A percentile compares a stretch with the other conserved stretches of the same genome.
Evolutionary conservation across 1,140 invertebrate species (phyloP).

Genomic region (Tetraneura akinire): DNA sequence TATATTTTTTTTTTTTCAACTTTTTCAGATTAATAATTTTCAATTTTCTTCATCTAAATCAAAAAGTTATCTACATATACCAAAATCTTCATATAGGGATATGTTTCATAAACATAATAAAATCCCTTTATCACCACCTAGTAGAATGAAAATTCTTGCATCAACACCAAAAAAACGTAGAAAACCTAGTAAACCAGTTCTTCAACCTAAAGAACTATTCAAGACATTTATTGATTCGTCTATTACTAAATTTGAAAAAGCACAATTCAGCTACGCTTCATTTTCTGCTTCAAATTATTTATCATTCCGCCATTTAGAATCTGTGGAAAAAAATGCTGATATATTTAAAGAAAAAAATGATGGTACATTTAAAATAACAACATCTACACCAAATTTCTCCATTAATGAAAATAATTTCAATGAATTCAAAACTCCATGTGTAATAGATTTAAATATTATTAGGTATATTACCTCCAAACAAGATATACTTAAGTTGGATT

Average conservation of each 20-base stretch:
- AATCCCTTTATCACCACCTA: slow-evolving; percentile 35
- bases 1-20: too few relatives aligned
- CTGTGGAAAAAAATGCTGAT: slow-evolving; percentile 17
- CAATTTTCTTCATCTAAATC: slow-evolving; percentile 19
- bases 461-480: too few relatives aligned
- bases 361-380: too few relatives aligned
- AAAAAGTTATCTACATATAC: slow-evolving; percentile 28
- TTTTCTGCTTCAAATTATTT: slow-evolving; percentile 38
- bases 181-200: neutral
- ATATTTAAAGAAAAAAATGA: slow-evolving; percentile 11
- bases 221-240: slow-evolving; percentile 36
- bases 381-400: neutral
- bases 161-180: too few relatives aligned
- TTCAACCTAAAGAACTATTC: slow-evolving; percentile 38
- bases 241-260: slow-evolving; percentile 36
- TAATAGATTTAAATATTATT: neutral
- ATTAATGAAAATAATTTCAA: neutral
- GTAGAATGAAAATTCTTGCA: neutral
- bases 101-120: slow-evolving; percentile 17
- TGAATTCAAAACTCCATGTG: neutral
- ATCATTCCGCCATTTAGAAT: slow-evolving; percentile 35
- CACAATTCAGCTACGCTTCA: slow-evolving; percentile 26
- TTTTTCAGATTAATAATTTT: slow-evolving; percentile 45
- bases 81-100: slow-evolving; percentile 9
- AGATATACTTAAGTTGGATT: too few relatives aligned